Conservation (phyloP, 2,888 invertebrate species). For the Tenthredo scrophulariae region DNA sequence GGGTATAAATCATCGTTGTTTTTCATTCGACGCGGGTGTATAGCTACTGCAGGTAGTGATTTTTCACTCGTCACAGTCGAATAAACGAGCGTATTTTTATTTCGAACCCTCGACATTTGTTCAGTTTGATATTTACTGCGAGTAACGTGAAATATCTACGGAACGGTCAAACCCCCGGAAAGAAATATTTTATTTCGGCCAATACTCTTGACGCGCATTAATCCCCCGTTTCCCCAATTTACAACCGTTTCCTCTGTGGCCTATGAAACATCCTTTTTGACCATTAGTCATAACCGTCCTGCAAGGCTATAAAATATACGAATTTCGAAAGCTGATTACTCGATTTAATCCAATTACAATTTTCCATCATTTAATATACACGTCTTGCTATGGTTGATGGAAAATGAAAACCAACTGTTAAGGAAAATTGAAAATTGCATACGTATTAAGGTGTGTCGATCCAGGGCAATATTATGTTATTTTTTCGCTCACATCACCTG, state of each 20-base stretch:
- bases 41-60: constrained; percentile 7
- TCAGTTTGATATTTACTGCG: constrained; percentile 31
- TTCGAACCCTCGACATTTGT: constrained; percentile 24
- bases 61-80: constrained; percentile 26
- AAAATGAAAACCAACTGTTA: too few species aligned
- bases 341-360: background rate
- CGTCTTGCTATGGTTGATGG: background rate
- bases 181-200: constrained; percentile 40
- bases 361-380: background rate
- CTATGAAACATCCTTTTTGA: background rate
- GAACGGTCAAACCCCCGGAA: constrained; percentile 13
- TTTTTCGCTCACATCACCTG: too few species aligned
- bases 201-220: constrained; percentile 21
- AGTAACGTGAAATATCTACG: constrained; percentile 17
- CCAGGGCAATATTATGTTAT: too few species aligned
- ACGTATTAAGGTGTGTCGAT: too few species aligned
- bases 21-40: background rate
- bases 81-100: constrained; percentile 29
- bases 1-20: background rate
- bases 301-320: background rate
- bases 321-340: background rate
- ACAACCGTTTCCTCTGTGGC: background rate
- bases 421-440: too few species aligned
- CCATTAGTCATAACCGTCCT: background rate
- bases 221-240: constrained; percentile 20